Conservation (phyloP, 2,113 vertebrate genomes). For the Petrocephalus microphthalmus region DNA sequence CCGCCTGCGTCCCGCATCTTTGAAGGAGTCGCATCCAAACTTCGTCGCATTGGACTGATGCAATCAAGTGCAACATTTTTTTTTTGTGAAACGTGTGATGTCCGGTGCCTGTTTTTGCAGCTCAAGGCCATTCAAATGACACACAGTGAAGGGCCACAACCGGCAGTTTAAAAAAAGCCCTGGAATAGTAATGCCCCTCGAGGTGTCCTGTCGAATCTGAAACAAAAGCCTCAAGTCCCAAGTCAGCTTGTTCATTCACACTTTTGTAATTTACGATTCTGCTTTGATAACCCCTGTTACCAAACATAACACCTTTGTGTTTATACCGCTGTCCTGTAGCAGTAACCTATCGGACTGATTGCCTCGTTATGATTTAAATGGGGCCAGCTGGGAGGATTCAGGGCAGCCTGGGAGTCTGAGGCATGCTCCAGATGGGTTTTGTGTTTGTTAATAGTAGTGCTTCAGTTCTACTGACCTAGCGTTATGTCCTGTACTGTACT, state of each 20-base stretch:
- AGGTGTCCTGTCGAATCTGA: neutral
- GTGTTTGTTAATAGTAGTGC: neutral
- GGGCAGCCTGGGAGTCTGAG: neutral
- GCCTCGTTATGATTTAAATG: neutral
- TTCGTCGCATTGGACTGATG: neutral
- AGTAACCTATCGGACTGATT: neutral
- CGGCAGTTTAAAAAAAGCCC: neutral
- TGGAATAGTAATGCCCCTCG: neutral
- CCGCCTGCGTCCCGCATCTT: neutral
- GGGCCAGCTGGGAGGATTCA: neutral
- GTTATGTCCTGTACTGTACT: neutral
- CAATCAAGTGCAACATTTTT: conserved; percentile 1
- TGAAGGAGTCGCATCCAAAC: neutral
- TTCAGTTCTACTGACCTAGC: neutral
- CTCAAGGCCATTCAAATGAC: neutral
- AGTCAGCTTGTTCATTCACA: neutral
- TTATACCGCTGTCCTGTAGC: neutral
- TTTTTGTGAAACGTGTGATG: neutral
- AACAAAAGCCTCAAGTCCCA: neutral
- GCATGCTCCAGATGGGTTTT: neutral
- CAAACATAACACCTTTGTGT: neutral
- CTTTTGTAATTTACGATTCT: neutral
- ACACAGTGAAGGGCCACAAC: neutral
- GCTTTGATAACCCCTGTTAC: neutral
- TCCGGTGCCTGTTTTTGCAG: neutral